Base-by-base conservation (phyloP, 2,113 vertebrate species). In the Perca flavescens region DNA sequence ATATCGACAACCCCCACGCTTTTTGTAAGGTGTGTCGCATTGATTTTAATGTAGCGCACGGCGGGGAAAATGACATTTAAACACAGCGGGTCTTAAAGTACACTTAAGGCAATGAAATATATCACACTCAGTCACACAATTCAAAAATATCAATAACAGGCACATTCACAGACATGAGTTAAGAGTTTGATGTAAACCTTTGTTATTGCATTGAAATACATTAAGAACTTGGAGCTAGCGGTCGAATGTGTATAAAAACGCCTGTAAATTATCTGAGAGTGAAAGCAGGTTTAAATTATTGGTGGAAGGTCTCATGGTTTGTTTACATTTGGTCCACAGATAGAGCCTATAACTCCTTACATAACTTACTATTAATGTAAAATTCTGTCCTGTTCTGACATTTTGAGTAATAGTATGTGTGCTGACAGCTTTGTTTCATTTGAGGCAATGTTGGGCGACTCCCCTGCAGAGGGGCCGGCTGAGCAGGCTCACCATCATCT, bases 401-500 rank as follows among this genome's bases (percentile, higher is more conserved):
- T 79, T 72, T 16, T 62, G 61, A 57, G 46, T 9, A 3, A 71
- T 28, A 76, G 78, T 80, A n/a, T 77, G 49, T 1, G 17, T 68
- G 46, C 31, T 31, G 46, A 61, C 50, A 70, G 76, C 14, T 88
- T 69, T 80, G 56, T 77, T 73, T 88, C 36, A 80, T 77, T 53
- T 66, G n/a, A 62, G 62, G 79, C 40, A 46, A 56, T 25, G 47
- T 49, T 62, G 54, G 34, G 47, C 22, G 6, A 54, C 60, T 79
- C 63, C 77, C 68, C 81, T 54, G 62, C 43, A 66, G 49, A 15
- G 19, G 71, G 68, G 34, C 46, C 31, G 28, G 34, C 58, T 19
- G 22, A 61, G 43, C 50, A 31, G 25, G 63, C 96, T 97, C 95
- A 99, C 98, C 97, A 36, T 99, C 98, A 0, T 99, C 98, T 85